Evolutionary conservation across 1,140 invertebrate genomes (phyloP), one percentile per base, ranked within the genome.

Genomic region (Lutraria rhynchaena): DNA sequence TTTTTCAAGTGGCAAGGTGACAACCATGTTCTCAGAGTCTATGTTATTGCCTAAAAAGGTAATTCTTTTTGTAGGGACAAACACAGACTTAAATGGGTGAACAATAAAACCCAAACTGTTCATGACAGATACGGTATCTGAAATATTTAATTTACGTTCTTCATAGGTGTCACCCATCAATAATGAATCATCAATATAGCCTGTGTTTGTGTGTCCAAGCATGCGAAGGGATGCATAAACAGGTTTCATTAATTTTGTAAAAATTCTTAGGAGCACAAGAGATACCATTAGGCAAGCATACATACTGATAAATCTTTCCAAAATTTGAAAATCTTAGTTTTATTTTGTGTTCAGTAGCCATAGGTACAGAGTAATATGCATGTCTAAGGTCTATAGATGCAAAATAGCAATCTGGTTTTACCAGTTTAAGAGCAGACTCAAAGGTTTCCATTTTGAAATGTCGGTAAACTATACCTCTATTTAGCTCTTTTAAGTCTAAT

Each of bases 381-480:
- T 86, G 63, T 33, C 35, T 81, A n/a, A 83, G 19, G 61, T 84
- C 82, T 15, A 82, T 35, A 19, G 71, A 81, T 70, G 71, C 82
- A 77, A 86, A 81, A 29, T 44, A 83, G 53, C 71, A 76, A 51
- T 78, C 75, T 22, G 19, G 29, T 37, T 27, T 81, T 15, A 86
- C 63, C 33, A 81, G 17, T 1, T 37, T 49, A 17, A 84, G 22
- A 27, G 60, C 77, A 19, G 76, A 58, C 65, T 81, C 31, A 31
- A 77, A 61, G 33, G 51, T 60, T 27, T 85, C 82, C 84, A 83
- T 83, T 55, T 83, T 83, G 41, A 85, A 83, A 80, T 83, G 83
- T 24, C 53, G 51, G 49, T 83, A 73, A n/a, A 49, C 35, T 3
- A 77, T 44, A 71, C 46, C 17, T 65, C 65, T 24, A 61, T 85